These are phyloP conservation scores for Drosophila saltans DNA, from an alignment of 1,140 invertebrate genomes.

Conservation along the genomic window DNA sequence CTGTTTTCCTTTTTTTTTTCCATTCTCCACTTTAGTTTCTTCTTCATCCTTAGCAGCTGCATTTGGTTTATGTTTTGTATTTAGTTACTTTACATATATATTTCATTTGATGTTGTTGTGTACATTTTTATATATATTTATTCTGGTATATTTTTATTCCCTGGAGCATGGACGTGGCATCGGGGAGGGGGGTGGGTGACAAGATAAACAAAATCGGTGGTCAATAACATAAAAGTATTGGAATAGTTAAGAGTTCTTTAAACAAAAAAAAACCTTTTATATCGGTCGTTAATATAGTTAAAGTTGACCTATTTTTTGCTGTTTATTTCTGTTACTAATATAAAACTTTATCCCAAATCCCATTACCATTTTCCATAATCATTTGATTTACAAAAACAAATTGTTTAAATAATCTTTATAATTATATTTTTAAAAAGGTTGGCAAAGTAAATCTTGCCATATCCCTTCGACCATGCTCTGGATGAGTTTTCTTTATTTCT, in stretches of 20 bases:
- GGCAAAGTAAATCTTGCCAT: background rate
- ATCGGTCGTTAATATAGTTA: no score
- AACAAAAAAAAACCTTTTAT: no score
- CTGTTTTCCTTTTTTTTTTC: slow-evolving; percentile 27
- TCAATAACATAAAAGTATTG: no score
- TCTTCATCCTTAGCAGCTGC: background rate
- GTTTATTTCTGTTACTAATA: no score
- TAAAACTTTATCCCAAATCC: no score
- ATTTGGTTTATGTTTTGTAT: slow-evolving; percentile 2
- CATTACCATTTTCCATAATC: no score
- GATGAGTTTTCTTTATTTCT: background rate
- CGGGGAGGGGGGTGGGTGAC: background rate
- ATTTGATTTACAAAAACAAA: no score
- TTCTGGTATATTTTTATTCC: background rate
- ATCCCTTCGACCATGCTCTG: background rate
- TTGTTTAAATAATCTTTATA: background rate
- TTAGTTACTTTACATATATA: background rate
- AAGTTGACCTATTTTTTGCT: no score
- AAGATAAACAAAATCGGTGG: background rate
- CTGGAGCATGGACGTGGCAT: background rate
- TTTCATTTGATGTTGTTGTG: background rate
- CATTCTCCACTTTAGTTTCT: background rate
- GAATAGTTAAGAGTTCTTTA: no score
- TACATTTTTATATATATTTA: background rate
- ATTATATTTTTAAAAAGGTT: background rate